phyloP scores from a whole-genome alignment of 2,888 invertebrate species.

The Harpalus rufipes region DNA sequence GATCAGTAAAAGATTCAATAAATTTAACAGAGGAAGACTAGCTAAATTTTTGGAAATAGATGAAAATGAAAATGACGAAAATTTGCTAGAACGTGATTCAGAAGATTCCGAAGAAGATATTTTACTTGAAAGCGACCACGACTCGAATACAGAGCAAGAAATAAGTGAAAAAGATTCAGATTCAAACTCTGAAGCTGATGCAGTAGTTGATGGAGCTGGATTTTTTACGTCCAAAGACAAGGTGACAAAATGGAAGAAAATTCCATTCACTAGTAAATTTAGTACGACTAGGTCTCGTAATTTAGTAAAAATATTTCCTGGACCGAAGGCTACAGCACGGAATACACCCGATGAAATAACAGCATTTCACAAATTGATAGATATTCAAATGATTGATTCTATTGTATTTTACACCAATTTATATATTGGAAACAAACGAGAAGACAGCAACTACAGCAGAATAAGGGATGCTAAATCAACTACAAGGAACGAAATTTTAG shows the following conservation, averaged over 20 bases:
- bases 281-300: background rate
- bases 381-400: background rate
- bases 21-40: background rate
- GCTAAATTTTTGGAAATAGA: background rate
- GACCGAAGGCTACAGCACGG: background rate
- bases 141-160: background rate
- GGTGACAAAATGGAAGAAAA: background rate
- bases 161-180: conserved; percentile 4
- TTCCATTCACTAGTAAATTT: background rate
- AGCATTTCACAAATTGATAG: conserved; percentile 32
- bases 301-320: background rate
- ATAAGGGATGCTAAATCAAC: background rate
- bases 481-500: background rate
- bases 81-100: background rate
- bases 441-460: background rate
- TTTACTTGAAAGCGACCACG: background rate
- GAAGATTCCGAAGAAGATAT: background rate
- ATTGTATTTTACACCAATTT: conserved; percentile 4
- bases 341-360: conserved; percentile 13
- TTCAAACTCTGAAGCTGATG: background rate
- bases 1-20: background rate
- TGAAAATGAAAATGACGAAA: background rate
- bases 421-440: background rate
- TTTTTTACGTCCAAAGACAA: background rate
- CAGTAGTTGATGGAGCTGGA: background rate